Evolutionary conservation across 2,113 vertebrate species (phyloP).

Genomic region (Gallinago undulata): DNA sequence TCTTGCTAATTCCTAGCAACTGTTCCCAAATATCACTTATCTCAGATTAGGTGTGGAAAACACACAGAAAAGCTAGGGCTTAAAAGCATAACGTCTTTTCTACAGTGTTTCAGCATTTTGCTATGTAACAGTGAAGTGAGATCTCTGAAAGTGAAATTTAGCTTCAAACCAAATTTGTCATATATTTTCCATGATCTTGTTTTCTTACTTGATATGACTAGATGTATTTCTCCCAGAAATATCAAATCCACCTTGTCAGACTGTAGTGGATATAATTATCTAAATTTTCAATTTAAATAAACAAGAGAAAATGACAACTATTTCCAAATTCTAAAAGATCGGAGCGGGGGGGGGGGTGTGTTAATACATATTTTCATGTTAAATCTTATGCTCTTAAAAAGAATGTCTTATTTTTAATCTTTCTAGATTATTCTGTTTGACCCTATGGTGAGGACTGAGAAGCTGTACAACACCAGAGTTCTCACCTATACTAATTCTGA

Average conservation of each 20-base stretch:
- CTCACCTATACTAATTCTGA: neutral
- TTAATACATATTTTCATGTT: neutral
- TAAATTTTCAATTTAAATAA: neutral
- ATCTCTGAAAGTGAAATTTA: neutral
- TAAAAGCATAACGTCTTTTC: neutral
- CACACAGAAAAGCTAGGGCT: neutral
- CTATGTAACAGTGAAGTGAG: neutral
- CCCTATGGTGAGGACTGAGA: neutral
- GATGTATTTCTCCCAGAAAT: neutral
- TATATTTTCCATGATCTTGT: neutral
- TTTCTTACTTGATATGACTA: neutral
- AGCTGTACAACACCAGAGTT: neutral
- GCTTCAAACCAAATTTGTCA: neutral
- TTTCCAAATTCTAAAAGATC: neutral
- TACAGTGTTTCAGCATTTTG: neutral
- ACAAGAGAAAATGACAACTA: neutral
- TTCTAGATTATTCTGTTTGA: neutral
- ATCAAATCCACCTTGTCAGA: neutral
- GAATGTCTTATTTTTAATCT: neutral
- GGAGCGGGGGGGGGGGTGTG: neutral
- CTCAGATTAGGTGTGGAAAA: neutral
- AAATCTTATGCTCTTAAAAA: neutral
- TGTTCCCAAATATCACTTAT: neutral
- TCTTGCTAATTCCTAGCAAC: neutral
- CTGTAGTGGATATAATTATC: neutral